A percentile compares a stretch with the other conserved stretches of the same genome.
Conservation (phyloP, 2,888 invertebrate genomes). For the Agrenia bidenticulata region DNA sequence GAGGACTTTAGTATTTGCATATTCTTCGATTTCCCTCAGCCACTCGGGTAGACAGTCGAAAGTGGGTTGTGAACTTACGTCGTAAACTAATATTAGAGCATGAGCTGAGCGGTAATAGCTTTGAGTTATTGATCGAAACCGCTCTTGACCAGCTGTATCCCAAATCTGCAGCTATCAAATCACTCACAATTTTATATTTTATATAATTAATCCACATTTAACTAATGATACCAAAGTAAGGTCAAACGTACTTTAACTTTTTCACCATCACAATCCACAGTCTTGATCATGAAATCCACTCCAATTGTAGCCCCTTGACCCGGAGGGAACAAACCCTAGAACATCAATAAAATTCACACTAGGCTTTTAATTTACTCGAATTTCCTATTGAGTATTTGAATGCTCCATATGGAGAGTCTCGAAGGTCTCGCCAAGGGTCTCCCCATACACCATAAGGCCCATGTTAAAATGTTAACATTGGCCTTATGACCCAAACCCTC, state of each 20-base stretch:
- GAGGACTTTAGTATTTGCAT: conserved; percentile 91
- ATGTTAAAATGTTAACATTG: too few relatives aligned
- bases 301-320: conserved; percentile 98
- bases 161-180: conserved; percentile 86
- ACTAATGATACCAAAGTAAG: not conserved
- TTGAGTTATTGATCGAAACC: conserved; percentile 93
- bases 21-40: conserved; percentile 95
- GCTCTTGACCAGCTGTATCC: conserved; percentile 90
- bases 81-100: conserved; percentile 93
- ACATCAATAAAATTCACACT: not conserved
- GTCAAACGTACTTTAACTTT: conserved; percentile 77
- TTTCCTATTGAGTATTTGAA: too few relatives aligned
- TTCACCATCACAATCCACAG: conserved; percentile 93
- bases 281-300: conserved; percentile 99
- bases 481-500: too few relatives aligned
- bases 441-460: too few relatives aligned
- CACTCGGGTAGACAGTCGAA: conserved; percentile 97
- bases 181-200: not conserved
- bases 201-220: not conserved
- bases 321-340: conserved; percentile 88
- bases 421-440: too few relatives aligned
- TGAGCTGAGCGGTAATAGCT: conserved; percentile 97
- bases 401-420: too few relatives aligned
- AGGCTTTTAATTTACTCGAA: not conserved
- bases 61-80: conserved; percentile 95